Evolutionary conservation across 2,888 invertebrate genomes (phyloP), one percentile per base, ranked within the genome.

Genomic region (Apotomis turbidana): DNA sequence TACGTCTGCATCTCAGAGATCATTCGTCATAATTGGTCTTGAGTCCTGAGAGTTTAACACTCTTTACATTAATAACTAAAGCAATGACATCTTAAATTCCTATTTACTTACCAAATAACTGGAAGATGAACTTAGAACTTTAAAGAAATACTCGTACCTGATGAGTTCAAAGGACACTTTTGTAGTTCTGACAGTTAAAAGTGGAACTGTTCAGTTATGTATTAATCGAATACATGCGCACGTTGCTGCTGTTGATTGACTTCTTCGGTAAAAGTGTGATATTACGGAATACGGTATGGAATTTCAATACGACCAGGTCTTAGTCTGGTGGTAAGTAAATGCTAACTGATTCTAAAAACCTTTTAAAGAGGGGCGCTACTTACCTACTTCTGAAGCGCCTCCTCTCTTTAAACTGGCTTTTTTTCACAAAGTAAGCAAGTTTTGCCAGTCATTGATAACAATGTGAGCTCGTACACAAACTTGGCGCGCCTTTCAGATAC

Each of bases 371-470:
- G 41, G 46, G 54, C 59, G 15, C 44, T 54, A 49, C 44, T 51
- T 62, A 68, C 72, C 58, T 60, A 62, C 62, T 68, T 68, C 57
- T 15, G 52, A 68, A 54, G 52, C 72, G 68, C 58, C 68, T 55
- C 68, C 46, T 62, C 51, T 51, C 38, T 57, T 41, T 44, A 44
- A 46, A 68, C 72, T 63, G 68, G 36, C 52, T 54, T 62, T 61
- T 63, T 72, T 62, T 15, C 58, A 52, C 68, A 66, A 71, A 62
- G 27, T 49, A 61, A 68, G 52, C 59, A 60, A 54, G 60, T 82
- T 76, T 78, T 81, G 84, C 86, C 80, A 83, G 79, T 87, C 87
- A 87, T 80, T 72, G 76, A 75, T 27, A 52, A 72, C 72, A 72
- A 72, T 59, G 58, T 38, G 52, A 46, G 46, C 9, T 57, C 41